These are phyloP conservation scores for Lophotriccus pileatus DNA, from an alignment of 2,797 vertebrate genomes.

Conservation along the genomic window DNA sequence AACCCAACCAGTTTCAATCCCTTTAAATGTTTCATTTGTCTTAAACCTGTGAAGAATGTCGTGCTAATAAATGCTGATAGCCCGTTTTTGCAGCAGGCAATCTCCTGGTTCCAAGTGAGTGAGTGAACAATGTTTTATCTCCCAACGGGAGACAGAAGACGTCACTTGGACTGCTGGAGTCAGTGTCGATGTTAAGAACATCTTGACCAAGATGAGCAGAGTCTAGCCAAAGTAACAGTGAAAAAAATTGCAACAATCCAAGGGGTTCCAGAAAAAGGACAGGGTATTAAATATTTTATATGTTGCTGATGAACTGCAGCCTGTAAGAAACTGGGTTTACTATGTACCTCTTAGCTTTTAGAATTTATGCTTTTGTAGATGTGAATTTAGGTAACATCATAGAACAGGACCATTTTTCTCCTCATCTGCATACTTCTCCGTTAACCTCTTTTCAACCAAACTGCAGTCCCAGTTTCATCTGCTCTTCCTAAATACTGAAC, in stretches of 20 bases:
- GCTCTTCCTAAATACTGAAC: background rate
- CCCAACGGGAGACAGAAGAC: background rate
- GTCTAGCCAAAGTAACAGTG: background rate
- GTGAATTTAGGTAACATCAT: background rate
- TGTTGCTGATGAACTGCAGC: background rate
- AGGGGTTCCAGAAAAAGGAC: background rate
- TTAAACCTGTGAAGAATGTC: background rate
- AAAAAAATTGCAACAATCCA: background rate
- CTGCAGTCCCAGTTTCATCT: background rate
- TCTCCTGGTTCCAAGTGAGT: background rate
- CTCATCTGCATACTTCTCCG: background rate
- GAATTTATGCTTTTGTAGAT: background rate
- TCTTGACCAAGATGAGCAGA: background rate
- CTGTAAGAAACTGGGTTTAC: background rate
- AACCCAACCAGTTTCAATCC: background rate
- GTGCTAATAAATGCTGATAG: slow-evolving; percentile 31
- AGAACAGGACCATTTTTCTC: background rate
- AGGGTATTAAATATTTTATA: background rate
- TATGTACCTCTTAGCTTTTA: background rate
- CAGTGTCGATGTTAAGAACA: background rate
- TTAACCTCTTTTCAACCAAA: background rate
- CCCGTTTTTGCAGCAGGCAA: slow-evolving; percentile 20
- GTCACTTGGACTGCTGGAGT: background rate
- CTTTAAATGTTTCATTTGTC: slow-evolving; percentile 19
- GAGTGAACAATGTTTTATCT: background rate